A percentile compares a stretch with the other conserved stretches of the same genome.
phyloP scores from a whole-genome alignment of 1,140 invertebrate genomes.

The Cotesia vestalis region DNA sequence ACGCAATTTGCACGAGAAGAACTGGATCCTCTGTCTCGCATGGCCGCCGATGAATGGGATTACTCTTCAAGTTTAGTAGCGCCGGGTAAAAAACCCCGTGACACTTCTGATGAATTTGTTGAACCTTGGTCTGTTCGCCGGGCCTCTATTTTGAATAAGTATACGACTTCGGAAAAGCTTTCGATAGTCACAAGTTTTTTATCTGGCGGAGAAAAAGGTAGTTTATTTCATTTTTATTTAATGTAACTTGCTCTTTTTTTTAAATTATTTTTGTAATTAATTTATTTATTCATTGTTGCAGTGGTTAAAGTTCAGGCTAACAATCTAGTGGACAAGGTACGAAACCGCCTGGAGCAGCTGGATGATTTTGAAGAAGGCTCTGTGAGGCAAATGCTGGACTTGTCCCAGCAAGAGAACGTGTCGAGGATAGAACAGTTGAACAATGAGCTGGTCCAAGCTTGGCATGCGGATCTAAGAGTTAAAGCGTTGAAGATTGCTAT shows the following conservation, averaged over 20 bases:
- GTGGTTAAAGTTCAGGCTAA: conserved; percentile 79
- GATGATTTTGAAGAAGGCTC: conserved; percentile 94
- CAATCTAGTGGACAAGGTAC: conserved; percentile 87
- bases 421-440: conserved; percentile 88
- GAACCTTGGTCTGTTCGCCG: conserved; percentile 81
- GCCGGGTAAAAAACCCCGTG: conserved; percentile 61
- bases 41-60: conserved; percentile 71
- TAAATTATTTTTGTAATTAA: background rate
- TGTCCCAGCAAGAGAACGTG: conserved; percentile 93
- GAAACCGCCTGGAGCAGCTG: conserved; percentile 89
- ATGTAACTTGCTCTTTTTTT: no score
- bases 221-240: no score
- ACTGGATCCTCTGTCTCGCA: conserved; percentile 73
- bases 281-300: conserved; percentile 60
- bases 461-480: conserved; percentile 93
- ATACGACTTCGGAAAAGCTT: conserved; percentile 90
- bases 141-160: conserved; percentile 81
- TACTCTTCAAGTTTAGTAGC: conserved; percentile 54
- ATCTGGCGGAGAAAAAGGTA: conserved; percentile 82
- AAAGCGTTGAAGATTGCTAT: conserved; percentile 97
- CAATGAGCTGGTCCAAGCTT: conserved; percentile 87
- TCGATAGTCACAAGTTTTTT: conserved; percentile 89
- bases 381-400: conserved; percentile 85
- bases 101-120: conserved; percentile 66
- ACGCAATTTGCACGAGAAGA: conserved; percentile 75